phyloP scores from a whole-genome alignment of 2,113 vertebrate genomes.

The Machaerirhynchus nigripectus region DNA sequence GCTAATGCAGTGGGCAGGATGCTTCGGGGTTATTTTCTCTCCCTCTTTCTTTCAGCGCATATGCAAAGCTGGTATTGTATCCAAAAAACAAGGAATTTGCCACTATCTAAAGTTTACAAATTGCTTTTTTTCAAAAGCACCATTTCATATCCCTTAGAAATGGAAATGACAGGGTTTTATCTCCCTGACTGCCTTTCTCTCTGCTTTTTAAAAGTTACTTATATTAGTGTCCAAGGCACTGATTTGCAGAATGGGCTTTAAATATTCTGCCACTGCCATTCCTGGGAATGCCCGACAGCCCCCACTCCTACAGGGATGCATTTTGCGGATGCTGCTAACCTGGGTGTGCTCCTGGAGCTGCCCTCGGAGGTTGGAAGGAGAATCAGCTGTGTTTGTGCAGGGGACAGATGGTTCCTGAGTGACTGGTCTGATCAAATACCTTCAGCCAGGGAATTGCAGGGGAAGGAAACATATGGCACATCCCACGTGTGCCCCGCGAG shows the following conservation, averaged over 20 bases:
- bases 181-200: constrained; percentile 22
- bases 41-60: constrained; percentile 55
- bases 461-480: background rate
- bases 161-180: constrained; percentile 59
- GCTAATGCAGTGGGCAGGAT: constrained; percentile 75
- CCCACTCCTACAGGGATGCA: background rate
- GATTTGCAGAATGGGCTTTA: constrained; percentile 28
- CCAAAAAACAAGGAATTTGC: constrained; percentile 63
- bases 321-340: background rate
- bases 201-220: constrained; percentile 21
- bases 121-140: constrained; percentile 63
- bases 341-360: background rate
- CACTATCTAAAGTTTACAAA: constrained; percentile 71
- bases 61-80: constrained; percentile 66
- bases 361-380: background rate
- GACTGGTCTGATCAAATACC: background rate
- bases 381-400: background rate
- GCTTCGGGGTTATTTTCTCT: constrained; percentile 71
- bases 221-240: constrained; percentile 31
- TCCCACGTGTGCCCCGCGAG: background rate
- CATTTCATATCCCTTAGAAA: constrained; percentile 65
- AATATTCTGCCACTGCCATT: background rate
- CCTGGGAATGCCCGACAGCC: background rate
- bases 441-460: background rate
- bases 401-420: constrained; percentile 2